phyloP scores from a whole-genome alignment of 2,113 vertebrate genomes.

The Raja brachyura region DNA sequence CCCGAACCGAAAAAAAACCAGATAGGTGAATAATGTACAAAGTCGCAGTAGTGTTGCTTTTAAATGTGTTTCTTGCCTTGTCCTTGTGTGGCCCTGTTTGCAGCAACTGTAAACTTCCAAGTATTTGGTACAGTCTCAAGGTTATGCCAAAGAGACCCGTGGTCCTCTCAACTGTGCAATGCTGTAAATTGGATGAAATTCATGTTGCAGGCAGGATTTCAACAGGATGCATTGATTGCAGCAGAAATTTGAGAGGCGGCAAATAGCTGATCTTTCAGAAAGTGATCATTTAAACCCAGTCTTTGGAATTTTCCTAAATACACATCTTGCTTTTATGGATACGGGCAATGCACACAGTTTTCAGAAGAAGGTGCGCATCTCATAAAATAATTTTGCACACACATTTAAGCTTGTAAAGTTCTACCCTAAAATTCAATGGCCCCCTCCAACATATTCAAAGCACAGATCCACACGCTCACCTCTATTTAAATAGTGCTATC shows the following conservation, averaged over 20 bases:
- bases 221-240: constrained; percentile 32
- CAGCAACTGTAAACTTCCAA: neutral
- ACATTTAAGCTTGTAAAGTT: neutral
- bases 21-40: neutral
- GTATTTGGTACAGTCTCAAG: constrained; percentile 22
- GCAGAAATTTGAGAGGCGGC: constrained; percentile 32
- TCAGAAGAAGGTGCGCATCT: neutral
- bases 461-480: too few species aligned
- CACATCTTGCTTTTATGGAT: neutral
- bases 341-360: neutral
- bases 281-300: constrained; percentile 17
- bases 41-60: neutral
- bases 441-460: too few species aligned
- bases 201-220: constrained; percentile 21
- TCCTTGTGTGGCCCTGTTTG: neutral
- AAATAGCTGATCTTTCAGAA: constrained; percentile 37
- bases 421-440: neutral
- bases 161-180: constrained; percentile 19
- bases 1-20: neutral
- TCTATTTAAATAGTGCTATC: neutral
- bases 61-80: neutral
- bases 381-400: neutral
- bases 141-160: constrained; percentile 29
- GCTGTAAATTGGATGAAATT: constrained; percentile 34
- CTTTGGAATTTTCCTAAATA: neutral